Evolutionary conservation across 1,140 invertebrate genomes (phyloP).

Genomic region (Neodiprion virginianus): DNA sequence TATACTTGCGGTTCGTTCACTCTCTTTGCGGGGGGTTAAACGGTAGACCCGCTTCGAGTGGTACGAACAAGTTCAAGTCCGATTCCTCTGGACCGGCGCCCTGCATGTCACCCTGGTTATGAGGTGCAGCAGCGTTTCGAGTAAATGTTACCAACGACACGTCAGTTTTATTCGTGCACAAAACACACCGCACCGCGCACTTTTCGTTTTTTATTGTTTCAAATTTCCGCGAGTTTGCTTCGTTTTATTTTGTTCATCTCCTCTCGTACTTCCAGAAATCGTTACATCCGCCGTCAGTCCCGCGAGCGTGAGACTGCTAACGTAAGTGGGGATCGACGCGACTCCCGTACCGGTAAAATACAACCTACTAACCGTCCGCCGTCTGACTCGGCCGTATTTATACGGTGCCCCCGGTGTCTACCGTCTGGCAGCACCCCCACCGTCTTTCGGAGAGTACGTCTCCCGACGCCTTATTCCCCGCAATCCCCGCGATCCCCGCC

Average conservation of each 20-base stretch:
- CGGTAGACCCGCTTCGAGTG: not conserved
- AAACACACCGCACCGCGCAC: too few species aligned
- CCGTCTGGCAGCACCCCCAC: conserved; percentile 6
- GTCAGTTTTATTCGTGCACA: too few species aligned
- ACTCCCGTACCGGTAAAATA: not conserved
- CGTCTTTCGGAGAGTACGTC: not conserved
- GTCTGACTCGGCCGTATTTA: conserved; percentile 1
- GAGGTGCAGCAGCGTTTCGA: too few species aligned
- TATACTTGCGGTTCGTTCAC: too few species aligned
- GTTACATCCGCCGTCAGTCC: too few species aligned
- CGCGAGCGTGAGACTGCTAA: too few species aligned
- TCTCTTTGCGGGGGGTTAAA: not conserved
- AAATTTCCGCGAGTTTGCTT: too few species aligned
- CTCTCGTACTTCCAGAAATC: too few species aligned
- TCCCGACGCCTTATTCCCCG: not conserved
- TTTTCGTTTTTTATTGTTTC: too few species aligned
- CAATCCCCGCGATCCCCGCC: not conserved
- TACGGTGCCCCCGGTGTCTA: not conserved
- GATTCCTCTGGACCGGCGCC: not conserved
- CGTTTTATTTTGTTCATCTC: not conserved
- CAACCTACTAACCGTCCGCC: conserved; percentile 1
- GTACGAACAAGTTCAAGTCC: conserved; percentile 4
- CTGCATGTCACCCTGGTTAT: too few species aligned
- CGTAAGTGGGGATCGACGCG: too few species aligned
- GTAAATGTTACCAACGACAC: too few species aligned